Conservation (phyloP, 2,797 vertebrate species). For the Tenualosa thibaudeaui region DNA sequence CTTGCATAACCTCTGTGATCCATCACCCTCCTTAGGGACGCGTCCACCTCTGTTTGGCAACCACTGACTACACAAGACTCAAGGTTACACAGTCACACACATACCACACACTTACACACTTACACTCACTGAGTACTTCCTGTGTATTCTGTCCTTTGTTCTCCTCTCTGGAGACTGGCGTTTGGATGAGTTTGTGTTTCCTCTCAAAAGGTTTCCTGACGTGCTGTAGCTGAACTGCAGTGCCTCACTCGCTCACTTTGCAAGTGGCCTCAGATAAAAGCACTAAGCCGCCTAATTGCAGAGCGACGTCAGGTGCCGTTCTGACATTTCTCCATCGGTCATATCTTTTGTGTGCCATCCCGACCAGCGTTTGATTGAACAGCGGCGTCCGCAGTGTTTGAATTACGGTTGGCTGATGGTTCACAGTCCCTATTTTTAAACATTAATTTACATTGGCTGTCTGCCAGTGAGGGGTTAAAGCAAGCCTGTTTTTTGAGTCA, state of each 20-base stretch:
- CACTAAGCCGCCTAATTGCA: background rate
- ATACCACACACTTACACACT: too few species aligned
- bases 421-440: background rate
- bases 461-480: background rate
- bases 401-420: background rate
- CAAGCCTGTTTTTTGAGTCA: conserved; percentile 1
- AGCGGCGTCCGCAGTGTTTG: background rate
- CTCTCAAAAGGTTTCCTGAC: too few species aligned
- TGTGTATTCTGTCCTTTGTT: too few species aligned
- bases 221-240: background rate
- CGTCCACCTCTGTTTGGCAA: too few species aligned
- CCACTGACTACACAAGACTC: too few species aligned
- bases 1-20: too few species aligned
- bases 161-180: too few species aligned
- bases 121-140: too few species aligned
- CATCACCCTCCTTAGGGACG: too few species aligned
- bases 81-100: too few species aligned
- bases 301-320: background rate
- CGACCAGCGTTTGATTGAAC: background rate
- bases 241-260: background rate
- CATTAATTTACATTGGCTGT: background rate
- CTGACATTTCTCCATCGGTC: background rate
- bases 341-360: background rate
- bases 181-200: too few species aligned
- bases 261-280: background rate